Conservation (phyloP, 2,888 invertebrate genomes). For the Camponotus fellah region DNA sequence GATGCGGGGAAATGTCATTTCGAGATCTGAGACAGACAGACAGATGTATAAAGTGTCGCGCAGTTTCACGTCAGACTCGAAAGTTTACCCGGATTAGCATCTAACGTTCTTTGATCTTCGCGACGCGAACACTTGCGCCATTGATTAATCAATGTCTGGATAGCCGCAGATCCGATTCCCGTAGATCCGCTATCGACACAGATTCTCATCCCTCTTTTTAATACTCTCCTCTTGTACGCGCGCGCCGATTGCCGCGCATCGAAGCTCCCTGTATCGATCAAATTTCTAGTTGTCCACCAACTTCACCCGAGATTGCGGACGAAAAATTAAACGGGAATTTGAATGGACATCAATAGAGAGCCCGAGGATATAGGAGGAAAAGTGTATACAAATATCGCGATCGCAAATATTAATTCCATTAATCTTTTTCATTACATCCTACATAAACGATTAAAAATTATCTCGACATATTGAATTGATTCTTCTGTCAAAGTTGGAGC, state of each 20-base stretch:
- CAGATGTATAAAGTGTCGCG: slow-evolving; percentile 27
- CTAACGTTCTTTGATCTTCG: slow-evolving; percentile 31
- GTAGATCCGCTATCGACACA: slow-evolving; percentile 35
- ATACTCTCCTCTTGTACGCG: not conserved
- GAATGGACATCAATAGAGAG: slow-evolving; percentile 44
- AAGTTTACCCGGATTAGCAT: slow-evolving; percentile 55
- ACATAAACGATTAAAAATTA: not conserved
- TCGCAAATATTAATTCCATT: slow-evolving; percentile 28
- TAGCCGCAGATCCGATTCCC: not conserved
- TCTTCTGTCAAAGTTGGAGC: not conserved
- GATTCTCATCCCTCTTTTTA: slow-evolving; percentile 22
- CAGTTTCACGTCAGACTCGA: slow-evolving; percentile 41
- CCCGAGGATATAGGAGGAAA: slow-evolving; percentile 3
- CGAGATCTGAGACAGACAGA: slow-evolving; percentile 24
- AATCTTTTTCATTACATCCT: slow-evolving; percentile 13
- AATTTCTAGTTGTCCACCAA: slow-evolving; percentile 55
- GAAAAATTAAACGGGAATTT: slow-evolving; percentile 34
- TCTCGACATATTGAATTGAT: not conserved
- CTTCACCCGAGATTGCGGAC: slow-evolving; percentile 33
- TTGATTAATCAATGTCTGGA: slow-evolving; percentile 49
- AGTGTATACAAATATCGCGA: slow-evolving; percentile 48
- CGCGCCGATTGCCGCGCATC: not conserved
- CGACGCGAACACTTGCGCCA: slow-evolving; percentile 22
- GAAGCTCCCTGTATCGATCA: slow-evolving; percentile 61
- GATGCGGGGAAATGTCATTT: slow-evolving; percentile 16